phyloP scores from a whole-genome alignment of 1,140 invertebrate genomes.

The Drosophila orena region DNA sequence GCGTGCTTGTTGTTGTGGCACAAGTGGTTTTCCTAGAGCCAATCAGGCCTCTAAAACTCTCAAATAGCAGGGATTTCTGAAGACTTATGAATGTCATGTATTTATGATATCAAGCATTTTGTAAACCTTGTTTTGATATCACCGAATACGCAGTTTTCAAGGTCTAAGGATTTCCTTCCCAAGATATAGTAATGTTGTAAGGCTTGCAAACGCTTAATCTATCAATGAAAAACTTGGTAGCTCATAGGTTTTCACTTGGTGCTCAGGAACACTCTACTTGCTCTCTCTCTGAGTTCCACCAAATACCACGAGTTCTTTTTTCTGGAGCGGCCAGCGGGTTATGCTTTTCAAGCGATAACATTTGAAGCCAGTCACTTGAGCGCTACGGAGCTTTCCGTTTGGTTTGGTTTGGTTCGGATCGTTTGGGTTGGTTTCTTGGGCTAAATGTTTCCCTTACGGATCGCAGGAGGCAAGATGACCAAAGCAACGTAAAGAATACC shows the following conservation, averaged over 20 bases:
- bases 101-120: background rate
- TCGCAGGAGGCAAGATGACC: conserved; percentile 45
- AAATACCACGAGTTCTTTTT: background rate
- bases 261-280: background rate
- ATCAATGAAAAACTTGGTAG: background rate
- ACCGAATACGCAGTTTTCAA: background rate
- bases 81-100: background rate
- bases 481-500: conserved; percentile 58
- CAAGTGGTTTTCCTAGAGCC: too few species aligned
- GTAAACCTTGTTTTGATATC: background rate
- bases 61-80: too few species aligned
- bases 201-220: background rate
- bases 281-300: background rate
- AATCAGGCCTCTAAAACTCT: too few species aligned
- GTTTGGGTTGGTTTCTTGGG: conserved; percentile 19
- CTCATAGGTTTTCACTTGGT: background rate
- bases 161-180: background rate
- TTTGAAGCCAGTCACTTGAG: conserved; percentile 17
- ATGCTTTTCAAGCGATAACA: conserved; percentile 12
- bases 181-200: background rate
- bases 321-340: background rate
- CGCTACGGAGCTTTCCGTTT: conserved; percentile 8
- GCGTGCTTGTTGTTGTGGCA: too few species aligned
- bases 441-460: conserved; percentile 4
- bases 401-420: conserved; percentile 2